Evolutionary conservation across 1,140 invertebrate genomes (phyloP).

Genomic region (Dysdera silvatica): DNA sequence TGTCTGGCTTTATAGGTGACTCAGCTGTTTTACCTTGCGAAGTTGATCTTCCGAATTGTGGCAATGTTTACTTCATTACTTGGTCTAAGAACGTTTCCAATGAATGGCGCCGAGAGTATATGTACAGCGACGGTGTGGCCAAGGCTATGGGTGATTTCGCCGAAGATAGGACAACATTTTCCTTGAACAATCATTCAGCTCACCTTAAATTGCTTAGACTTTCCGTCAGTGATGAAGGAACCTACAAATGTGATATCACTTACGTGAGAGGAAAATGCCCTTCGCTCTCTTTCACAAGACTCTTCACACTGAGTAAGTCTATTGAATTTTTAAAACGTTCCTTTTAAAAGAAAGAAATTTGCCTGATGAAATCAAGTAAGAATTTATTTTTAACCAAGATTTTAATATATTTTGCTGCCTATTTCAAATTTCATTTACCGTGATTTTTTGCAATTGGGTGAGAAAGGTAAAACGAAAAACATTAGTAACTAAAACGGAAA

Average conservation of each 20-base stretch:
- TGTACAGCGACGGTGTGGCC: conserved; percentile 31
- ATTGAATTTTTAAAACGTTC: too few relatives aligned
- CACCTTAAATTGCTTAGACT: conserved; percentile 43
- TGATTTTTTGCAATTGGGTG: too few relatives aligned
- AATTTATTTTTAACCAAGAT: too few relatives aligned
- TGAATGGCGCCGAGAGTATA: conserved; percentile 31
- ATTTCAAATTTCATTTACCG: too few relatives aligned
- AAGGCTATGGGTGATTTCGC: conserved; percentile 31
- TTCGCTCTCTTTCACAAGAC: conserved; percentile 31
- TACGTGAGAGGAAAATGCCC: conserved; percentile 56
- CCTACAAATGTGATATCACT: conserved; percentile 77
- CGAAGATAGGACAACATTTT: conserved; percentile 26
- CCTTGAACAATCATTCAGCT: conserved; percentile 26
- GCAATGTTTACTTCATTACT: conserved; percentile 33
- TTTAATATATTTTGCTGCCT: too few relatives aligned
- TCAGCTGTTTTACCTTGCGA: conserved; percentile 30
- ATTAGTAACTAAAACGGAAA: too few relatives aligned
- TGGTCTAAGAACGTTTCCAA: conserved; percentile 33
- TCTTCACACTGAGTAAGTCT: conserved; percentile 32
- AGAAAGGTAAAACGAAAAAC: too few relatives aligned
- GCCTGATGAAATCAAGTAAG: too few relatives aligned
- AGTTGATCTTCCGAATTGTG: conserved; percentile 28
- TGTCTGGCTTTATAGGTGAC: conserved; percentile 32
- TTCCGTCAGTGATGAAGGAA: conserved; percentile 63
- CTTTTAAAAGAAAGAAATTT: too few relatives aligned